Conservation (phyloP, 2,888 invertebrate genomes). For the Ornithoptera priamus region DNA sequence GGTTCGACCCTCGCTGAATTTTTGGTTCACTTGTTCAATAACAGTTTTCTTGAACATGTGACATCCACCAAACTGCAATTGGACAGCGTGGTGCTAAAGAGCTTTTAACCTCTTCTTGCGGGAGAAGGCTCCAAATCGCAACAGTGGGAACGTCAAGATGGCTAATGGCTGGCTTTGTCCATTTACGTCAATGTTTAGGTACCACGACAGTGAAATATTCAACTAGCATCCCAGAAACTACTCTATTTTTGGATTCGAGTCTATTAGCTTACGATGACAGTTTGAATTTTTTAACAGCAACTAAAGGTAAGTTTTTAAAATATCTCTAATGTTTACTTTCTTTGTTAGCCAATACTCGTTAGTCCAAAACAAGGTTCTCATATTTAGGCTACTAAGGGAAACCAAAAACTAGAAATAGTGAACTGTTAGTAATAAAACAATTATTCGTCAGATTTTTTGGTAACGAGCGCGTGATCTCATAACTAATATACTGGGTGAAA, state of each 20-base stretch:
- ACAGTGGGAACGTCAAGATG: background rate
- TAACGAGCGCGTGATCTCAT: no score
- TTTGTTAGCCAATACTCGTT: background rate
- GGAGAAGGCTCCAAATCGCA: no score
- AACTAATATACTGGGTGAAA: no score
- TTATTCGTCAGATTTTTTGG: background rate
- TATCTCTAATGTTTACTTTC: background rate
- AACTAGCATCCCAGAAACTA: constrained; percentile 20
- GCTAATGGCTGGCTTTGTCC: background rate
- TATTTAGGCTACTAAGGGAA: background rate
- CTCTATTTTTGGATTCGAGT: constrained; percentile 38
- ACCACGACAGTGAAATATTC: constrained; percentile 1
- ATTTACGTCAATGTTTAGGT: background rate
- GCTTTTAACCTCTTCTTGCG: no score
- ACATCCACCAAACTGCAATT: no score
- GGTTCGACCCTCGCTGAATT: no score
- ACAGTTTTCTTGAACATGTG: no score
- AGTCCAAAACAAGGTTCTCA: no score
- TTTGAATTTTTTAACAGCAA: constrained; percentile 35
- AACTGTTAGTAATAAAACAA: background rate
- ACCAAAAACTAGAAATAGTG: background rate
- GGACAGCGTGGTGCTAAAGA: no score
- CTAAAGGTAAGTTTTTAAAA: constrained; percentile 5
- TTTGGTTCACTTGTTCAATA: no score
- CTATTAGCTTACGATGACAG: constrained; percentile 46